Evolutionary conservation across 2,113 vertebrate genomes (phyloP).

Genomic region (Dromaius novaehollandiae): DNA sequence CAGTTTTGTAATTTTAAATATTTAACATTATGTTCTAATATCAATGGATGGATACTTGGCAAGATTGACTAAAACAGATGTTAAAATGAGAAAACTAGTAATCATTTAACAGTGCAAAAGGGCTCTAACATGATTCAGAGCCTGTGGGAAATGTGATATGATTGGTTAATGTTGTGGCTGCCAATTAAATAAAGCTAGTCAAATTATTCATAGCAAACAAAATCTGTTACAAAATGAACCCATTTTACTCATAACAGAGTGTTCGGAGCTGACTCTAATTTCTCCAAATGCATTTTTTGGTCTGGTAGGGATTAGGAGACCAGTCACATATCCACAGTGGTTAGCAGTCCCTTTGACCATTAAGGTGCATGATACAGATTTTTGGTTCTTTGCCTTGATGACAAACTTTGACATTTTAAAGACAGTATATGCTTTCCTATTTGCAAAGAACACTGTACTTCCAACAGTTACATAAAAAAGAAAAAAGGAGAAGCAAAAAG

Average conservation of each 20-base stretch:
- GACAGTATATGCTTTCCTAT: not conserved
- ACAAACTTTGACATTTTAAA: not conserved
- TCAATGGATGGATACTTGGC: not conserved
- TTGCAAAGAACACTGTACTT: not conserved
- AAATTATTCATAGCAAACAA: slow-evolving; percentile 42
- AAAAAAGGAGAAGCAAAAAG: not conserved
- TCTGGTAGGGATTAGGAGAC: not conserved
- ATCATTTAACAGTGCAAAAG: slow-evolving; percentile 31
- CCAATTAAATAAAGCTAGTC: slow-evolving; percentile 40
- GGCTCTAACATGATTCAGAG: not conserved
- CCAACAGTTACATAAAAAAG: not conserved
- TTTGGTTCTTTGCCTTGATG: not conserved
- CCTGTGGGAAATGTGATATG: not conserved
- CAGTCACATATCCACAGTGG: not conserved
- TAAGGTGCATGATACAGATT: not conserved
- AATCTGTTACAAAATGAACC: slow-evolving; percentile 34
- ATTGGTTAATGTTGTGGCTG: slow-evolving; percentile 37
- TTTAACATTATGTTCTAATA: not conserved
- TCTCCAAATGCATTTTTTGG: not conserved
- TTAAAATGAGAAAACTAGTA: slow-evolving; percentile 14
- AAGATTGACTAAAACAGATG: slow-evolving; percentile 17
- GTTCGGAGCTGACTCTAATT: not conserved
- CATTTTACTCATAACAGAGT: not conserved
- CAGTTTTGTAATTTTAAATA: not conserved
- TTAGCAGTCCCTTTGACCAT: not conserved